Evolutionary conservation across 2,888 invertebrate species (phyloP).

Genomic region (Nezara viridula): DNA sequence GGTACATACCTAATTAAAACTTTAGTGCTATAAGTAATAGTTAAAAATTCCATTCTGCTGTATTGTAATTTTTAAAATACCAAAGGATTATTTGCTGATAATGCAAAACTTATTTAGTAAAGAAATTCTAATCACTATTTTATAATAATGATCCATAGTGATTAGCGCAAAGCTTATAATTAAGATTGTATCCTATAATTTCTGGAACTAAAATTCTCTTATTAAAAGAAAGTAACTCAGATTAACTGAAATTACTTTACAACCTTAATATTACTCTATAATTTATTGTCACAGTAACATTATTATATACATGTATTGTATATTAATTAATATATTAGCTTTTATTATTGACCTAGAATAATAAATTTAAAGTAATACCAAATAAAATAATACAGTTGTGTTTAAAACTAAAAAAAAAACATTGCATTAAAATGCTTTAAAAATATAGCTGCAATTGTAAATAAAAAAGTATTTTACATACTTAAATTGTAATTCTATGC

Average conservation of each 20-base stretch:
- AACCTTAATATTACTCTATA: background rate
- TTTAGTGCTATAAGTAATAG: background rate
- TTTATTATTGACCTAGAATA: background rate
- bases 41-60: background rate
- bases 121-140: background rate
- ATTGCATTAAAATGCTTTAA: background rate
- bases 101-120: background rate
- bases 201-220: no score
- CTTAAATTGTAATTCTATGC: background rate
- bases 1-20: background rate
- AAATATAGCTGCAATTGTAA: background rate
- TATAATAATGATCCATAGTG: background rate
- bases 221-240: background rate
- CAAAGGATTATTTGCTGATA: background rate
- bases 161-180: no score
- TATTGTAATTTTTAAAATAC: background rate
- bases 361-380: background rate
- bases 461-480: background rate
- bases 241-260: background rate
- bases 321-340: background rate
- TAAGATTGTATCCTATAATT: no score
- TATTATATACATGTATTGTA: background rate
- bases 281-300: background rate
- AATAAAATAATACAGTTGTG: conserved; percentile 5
- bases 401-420: background rate